Base-by-base conservation (phyloP, 2,797 vertebrate genomes). In the Cuculus canorus region DNA sequence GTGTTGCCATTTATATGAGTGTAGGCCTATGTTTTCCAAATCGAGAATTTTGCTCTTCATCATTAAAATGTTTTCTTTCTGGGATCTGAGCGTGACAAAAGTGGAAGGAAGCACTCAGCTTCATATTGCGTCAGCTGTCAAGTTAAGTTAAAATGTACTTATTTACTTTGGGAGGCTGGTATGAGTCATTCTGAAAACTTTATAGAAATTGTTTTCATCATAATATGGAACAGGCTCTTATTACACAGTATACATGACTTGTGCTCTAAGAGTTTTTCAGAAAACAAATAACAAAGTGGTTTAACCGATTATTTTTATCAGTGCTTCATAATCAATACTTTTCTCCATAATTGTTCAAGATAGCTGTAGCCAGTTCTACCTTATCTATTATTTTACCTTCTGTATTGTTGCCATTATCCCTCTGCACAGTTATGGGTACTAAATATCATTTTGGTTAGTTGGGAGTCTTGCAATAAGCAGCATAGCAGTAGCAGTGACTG, bases 121-220 rank as follows among this genome's bases (percentile, higher is more conserved):
- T 88, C 47, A 9, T 80, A 27, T 89, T 95, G 68, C 21, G 2
- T 93, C 93, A 95, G 35, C 78, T 93, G 86, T 91, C 61, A 89
- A 85, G 75, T 85, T 87, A 81, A 82, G 75, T 85, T 87, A 81
- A 82, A 95, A 90, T 75, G 48, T 94, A 85, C 85, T 94, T 95
- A 87, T 93, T 94, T 95, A 87, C 83, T 86, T 71, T 61, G 65
- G 68, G 60, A 95, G 92, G 53, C 10, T 63, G 53, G 50, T 25
- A 50, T 95, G 93, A 96, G 71, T 93, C 81, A 93, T 87, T 78
- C 69, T 89, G 61, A 93, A 85, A 92, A 88, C 83, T 92, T 95
- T 85, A 68, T 80, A 89, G 63, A 88, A 82, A 76, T 88, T 91
- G 27, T 88, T 93, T 93, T 91, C 57, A 43, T 75, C 30, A 12